Percentiles rank a stretch among this genome's conserved stretches.
Conservation (phyloP, 1,140 invertebrate species). For the Hermetia illucens region DNA sequence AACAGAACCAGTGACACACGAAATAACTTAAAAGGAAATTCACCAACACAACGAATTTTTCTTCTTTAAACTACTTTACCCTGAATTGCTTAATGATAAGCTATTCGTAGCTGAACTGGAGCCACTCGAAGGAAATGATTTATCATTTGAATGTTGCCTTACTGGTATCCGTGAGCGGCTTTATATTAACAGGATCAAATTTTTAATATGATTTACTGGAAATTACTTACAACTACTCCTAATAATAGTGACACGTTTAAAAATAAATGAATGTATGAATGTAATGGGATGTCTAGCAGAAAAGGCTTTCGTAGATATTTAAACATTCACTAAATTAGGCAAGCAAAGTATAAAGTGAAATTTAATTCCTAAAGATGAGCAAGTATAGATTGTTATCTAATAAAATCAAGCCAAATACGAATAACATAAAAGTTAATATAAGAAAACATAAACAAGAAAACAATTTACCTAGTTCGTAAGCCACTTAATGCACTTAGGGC, state of each 20-base stretch:
- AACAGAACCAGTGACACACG: too few relatives aligned
- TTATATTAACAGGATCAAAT: too few relatives aligned
- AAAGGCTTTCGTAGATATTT: too few relatives aligned
- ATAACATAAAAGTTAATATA: neutral
- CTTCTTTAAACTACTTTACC: constrained; percentile 15
- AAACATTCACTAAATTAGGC: too few relatives aligned
- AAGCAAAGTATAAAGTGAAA: too few relatives aligned
- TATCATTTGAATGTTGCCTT: constrained; percentile 14
- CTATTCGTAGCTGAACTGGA: constrained; percentile 17
- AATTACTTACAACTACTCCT: too few relatives aligned
- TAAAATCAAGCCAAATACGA: neutral
- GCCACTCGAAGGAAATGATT: constrained; percentile 22
- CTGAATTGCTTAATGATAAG: constrained; percentile 20
- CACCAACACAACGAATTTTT: neutral
- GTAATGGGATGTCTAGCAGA: too few relatives aligned
- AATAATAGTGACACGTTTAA: too few relatives aligned
- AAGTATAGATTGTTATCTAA: neutral
- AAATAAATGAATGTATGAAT: too few relatives aligned
- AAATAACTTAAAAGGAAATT: too few relatives aligned
- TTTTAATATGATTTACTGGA: too few relatives aligned
- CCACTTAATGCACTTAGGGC: constrained; percentile 59
- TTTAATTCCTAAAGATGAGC: too few relatives aligned
- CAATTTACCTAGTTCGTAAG: constrained; percentile 58
- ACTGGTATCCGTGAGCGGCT: constrained; percentile 24
- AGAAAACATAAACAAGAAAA: constrained; percentile 5